These are phyloP conservation scores for Synergus gifuensis DNA, from an alignment of 2,888 invertebrate species.

Conservation along the genomic window DNA sequence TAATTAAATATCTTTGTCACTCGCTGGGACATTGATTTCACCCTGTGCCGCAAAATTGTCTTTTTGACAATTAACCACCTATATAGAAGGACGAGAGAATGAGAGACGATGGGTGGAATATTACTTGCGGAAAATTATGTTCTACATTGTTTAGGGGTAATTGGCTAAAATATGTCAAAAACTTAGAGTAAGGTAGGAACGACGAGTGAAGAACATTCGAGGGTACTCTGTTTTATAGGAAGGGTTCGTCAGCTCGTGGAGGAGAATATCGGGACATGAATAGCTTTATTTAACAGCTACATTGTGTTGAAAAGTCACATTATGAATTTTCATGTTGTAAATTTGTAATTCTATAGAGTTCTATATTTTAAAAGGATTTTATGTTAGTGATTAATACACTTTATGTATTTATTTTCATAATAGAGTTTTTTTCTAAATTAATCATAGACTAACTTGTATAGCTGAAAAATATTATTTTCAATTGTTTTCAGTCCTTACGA, in stretches of 20 bases:
- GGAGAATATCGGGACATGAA: background rate
- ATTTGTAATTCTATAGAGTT: background rate
- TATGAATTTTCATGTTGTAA: background rate
- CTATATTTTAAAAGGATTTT: background rate
- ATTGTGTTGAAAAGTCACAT: background rate
- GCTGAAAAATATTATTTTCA: background rate
- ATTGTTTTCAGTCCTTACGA: background rate
- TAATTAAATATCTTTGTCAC: slow-evolving; percentile 36
- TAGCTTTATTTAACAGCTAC: background rate
- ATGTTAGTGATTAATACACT: too few relatives aligned
- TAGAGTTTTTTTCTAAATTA: too few relatives aligned
- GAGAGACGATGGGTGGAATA: background rate
- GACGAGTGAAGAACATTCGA: background rate
- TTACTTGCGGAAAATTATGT: slow-evolving; percentile 2
- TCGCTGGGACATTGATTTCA: background rate
- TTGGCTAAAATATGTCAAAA: slow-evolving; percentile 1
- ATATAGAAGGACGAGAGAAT: background rate
- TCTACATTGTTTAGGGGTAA: background rate
- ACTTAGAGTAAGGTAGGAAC: background rate
- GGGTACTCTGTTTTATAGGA: background rate
- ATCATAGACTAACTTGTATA: too few relatives aligned
- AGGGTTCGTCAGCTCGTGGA: background rate
- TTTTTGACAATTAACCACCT: background rate
- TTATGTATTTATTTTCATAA: too few relatives aligned
- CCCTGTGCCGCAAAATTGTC: background rate